Base-by-base conservation (phyloP, 2,797 vertebrate genomes). In the Fistularia commersonii region DNA sequence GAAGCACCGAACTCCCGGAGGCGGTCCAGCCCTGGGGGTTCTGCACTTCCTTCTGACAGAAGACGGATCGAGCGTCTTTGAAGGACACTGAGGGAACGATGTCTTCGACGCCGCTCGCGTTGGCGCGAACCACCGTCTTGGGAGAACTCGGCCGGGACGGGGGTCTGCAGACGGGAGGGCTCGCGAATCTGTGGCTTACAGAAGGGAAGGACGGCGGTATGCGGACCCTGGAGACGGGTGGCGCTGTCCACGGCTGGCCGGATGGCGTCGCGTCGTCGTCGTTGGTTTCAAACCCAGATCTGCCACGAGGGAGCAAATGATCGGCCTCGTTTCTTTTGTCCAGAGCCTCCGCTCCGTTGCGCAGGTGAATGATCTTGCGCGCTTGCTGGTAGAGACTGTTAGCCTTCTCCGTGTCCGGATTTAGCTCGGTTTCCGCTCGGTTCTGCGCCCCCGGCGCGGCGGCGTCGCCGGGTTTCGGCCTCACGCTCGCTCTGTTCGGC, bases 31-130 rank as follows among this genome's bases (percentile, higher is more conserved):
- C 13, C 66, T 91, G 88, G 0, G 87, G 85, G 33, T 81, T 74
- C 42, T 89, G 82, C 2, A 82, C 51, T 8, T 87, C 83, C 3
- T 80, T 89, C 0, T 81, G 88, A 79, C 88, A 94, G 80, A 96
- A 95, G 54, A 93, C 87, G 0, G 93, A 93, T n/a, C 32, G 78
- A 2, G 90, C 78, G 2, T 92, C 90, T 33, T 60, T 48, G 56
- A 90, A 90, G 8, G 87, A 84, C 51, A 85, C 61, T 2, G 79
- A 85, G 5, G 81, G 74, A 49, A 70, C 48, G 6, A 81, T 79
- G 12, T 84, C 77, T 55, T 87, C 83, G 8, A 43, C 66, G 33
- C 73, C 64, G 51, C 84, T 81, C 0, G 51, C 55, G 43, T 23
- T 23, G 23, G 23, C 23, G 23, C 23, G 23, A 4, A 23, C 23